Conservation (phyloP, 2,888 invertebrate species). For the Apeira syringaria region DNA sequence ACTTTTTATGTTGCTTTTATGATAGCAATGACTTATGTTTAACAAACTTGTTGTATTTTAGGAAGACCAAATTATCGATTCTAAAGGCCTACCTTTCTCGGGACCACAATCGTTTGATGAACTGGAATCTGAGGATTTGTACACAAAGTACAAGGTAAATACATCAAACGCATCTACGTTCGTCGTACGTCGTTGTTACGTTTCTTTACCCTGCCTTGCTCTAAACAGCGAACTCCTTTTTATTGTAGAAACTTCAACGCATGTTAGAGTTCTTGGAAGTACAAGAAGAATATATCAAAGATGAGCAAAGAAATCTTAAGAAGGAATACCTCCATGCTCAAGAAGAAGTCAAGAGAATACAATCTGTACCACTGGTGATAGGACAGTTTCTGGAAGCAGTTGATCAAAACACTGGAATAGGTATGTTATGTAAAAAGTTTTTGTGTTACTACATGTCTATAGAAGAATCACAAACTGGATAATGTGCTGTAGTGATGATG, state of each 20-base stretch:
- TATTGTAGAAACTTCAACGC: conserved; percentile 94
- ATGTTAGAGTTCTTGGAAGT: conserved; percentile 98
- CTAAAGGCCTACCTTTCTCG: conserved; percentile 86
- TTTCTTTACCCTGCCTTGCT: too few species aligned
- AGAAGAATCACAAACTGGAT: too few species aligned
- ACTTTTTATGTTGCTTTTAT: too few species aligned
- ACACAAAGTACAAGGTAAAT: conserved; percentile 96
- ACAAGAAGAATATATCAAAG: conserved; percentile 99
- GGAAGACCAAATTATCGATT: conserved; percentile 87
- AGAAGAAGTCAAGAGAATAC: conserved; percentile 98
- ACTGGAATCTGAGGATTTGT: conserved; percentile 95
- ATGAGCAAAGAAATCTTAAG: conserved; percentile 98
- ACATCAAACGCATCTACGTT: not conserved
- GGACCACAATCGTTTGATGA: conserved; percentile 90
- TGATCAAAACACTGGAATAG: conserved; percentile 99
- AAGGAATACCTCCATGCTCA: conserved; percentile 99
- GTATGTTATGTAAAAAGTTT: too few species aligned
- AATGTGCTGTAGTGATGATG: too few species aligned
- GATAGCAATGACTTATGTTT: too few species aligned
- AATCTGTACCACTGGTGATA: conserved; percentile 99
- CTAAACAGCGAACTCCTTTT: not conserved
- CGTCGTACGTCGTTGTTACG: too few species aligned
- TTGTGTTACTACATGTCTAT: too few species aligned
- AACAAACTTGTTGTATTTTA: conserved; percentile 34
- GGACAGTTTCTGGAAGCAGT: conserved; percentile 99